Evolutionary conservation across 1,140 invertebrate species (phyloP), one percentile per base, ranked within the genome.

Genomic region (Drosophila carrolli): DNA sequence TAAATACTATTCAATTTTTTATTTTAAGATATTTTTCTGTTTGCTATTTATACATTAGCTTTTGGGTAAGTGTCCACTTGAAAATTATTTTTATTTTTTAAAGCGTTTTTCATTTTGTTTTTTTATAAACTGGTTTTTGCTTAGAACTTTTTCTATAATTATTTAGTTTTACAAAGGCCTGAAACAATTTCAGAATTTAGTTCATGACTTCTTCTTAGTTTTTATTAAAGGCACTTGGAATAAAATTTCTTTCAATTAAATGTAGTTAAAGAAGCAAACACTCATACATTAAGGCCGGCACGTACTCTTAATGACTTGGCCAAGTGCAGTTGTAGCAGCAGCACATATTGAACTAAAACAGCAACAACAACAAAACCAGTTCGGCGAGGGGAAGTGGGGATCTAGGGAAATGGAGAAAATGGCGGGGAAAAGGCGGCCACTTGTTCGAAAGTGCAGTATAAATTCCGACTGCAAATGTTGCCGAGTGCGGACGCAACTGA

Each of bases 171-270:
- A 9, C 6, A 14, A 8, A 29, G 29, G 27, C 8, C 11, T 35
- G 6, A 27, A 14, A 47, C 4, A 38, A 16, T 50, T 14, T 2
- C 13, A 10, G n/a, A 53, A 37, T 16, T 27, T 47, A 41, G 37
- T 9, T 35, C 38, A n/a, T n/a, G 4, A 51, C n/a, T 54, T 46
- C 35, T 19, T 38, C n/a, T 38, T 11, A 11, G 32, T 5, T 9
- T 41, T 41, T 75, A 72, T 82, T 82, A 82, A 86, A 75, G 75
- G 62, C 83, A 82, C 83, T 85, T 88, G 58, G 66, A 59, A 62
- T 65, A 63, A 16, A 82, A 78, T 86, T 86, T 88, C 48, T 68
- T 88, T 82, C 82, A 86, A 86, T 86, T 86, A 88, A 82, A 88
- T 86, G 78, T 88, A 81, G 78, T 80, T 74, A 68, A 68, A 63